A percentile compares a stretch with the other conserved stretches of the same genome.
Evolutionary conservation across 2,797 vertebrate species (phyloP).

Genomic region (Clamator glandarius): DNA sequence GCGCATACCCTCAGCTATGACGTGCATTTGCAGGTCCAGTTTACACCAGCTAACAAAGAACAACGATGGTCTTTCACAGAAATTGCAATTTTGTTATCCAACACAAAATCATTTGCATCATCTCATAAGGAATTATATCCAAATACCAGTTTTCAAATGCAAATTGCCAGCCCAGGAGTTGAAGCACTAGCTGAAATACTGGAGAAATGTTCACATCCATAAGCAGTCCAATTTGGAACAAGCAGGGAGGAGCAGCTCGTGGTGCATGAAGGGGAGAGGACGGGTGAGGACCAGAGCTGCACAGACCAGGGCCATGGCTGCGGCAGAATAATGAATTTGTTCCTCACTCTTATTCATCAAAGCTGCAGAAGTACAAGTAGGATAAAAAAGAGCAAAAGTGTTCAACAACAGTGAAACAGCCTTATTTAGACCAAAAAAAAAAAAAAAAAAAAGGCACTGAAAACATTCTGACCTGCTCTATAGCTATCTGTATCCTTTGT

Average conservation of each 20-base stretch:
- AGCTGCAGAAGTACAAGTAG: background rate
- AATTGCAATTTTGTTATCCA: background rate
- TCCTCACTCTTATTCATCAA: background rate
- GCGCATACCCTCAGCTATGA: accelerated
- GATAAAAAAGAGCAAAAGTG: background rate
- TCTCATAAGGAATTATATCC: background rate
- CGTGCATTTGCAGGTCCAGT: accelerated
- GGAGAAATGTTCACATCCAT: background rate
- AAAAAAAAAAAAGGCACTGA: accelerated
- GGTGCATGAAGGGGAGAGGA: background rate
- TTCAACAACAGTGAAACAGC: background rate
- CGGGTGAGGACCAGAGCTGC: background rate
- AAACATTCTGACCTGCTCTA: background rate
- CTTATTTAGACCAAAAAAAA: background rate
- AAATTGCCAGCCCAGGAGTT: background rate
- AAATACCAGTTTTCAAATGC: accelerated
- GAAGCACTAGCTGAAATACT: background rate
- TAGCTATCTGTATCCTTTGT: background rate
- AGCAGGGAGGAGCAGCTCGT: background rate
- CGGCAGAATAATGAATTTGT: background rate
- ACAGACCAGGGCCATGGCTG: background rate
- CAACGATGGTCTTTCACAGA: background rate
- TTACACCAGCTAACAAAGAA: accelerated
- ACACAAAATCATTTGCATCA: background rate
- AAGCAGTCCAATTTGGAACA: background rate